These are phyloP conservation scores for Nestor notabilis DNA, from an alignment of 2,113 vertebrate species.

Conservation along the genomic window DNA sequence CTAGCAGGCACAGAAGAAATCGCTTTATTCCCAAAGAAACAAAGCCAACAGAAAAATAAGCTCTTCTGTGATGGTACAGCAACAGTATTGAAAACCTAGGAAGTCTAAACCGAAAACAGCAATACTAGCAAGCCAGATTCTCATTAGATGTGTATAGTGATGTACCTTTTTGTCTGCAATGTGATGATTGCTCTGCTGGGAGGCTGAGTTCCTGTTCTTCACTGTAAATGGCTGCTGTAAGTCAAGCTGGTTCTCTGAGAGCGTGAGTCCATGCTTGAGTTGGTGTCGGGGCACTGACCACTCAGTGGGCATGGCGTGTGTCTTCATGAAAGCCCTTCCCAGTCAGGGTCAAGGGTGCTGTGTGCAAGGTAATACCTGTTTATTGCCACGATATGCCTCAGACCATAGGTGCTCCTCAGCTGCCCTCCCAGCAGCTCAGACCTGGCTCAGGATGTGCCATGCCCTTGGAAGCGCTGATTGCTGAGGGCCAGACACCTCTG, in stretches of 20 bases:
- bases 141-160: not conserved
- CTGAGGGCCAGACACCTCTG: not conserved
- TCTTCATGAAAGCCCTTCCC: not conserved
- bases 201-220: not conserved
- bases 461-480: not conserved
- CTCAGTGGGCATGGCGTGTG: fast-evolving
- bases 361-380: not conserved
- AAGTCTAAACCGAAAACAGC: not conserved
- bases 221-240: not conserved
- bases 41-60: not conserved
- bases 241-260: not conserved
- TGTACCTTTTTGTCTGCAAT: not conserved
- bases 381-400: not conserved
- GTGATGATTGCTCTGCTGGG: not conserved
- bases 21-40: not conserved
- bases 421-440: not conserved
- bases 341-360: not conserved
- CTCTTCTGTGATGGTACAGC: not conserved
- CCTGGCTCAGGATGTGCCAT: not conserved
- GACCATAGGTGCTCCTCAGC: not conserved
- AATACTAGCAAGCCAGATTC: not conserved
- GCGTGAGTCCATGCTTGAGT: not conserved
- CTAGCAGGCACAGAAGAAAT: not conserved
- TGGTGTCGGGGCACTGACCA: not conserved
- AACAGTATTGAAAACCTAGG: not conserved